phyloP scores from a whole-genome alignment of 2,113 vertebrate species.

The Fulmarus glacialis region DNA sequence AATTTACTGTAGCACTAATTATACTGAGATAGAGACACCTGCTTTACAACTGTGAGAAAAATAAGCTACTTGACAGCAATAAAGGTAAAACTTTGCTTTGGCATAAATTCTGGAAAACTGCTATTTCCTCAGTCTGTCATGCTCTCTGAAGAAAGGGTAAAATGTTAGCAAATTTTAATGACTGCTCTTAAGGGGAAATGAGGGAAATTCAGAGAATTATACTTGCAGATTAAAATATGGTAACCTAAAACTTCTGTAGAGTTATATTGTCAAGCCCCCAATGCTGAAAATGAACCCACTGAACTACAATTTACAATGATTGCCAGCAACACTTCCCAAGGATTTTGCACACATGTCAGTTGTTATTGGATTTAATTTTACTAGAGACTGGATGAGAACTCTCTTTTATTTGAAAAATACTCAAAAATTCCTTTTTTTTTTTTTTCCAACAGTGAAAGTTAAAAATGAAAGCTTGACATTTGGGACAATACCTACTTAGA shows the following conservation, averaged over 20 bases:
- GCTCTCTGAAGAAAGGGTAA: not conserved
- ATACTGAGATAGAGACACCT: not conserved
- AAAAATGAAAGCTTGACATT: not conserved
- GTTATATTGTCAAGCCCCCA: not conserved
- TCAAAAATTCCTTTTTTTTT: not conserved
- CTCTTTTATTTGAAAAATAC: not conserved
- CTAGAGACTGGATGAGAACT: not conserved
- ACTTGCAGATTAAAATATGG: not conserved
- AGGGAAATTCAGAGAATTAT: not conserved
- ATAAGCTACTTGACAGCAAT: not conserved
- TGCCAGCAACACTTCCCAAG: not conserved
- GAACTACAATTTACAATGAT: not conserved
- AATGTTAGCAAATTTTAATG: slow-evolving; percentile 5
- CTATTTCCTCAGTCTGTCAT: not conserved
- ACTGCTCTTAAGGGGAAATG: not conserved
- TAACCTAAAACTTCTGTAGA: not conserved
- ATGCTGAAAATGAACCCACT: not conserved
- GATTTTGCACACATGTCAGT: not conserved
- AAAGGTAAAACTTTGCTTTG: not conserved
- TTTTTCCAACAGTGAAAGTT: not conserved
- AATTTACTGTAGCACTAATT: not conserved
- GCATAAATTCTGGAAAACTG: not conserved
- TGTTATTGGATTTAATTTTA: not conserved
- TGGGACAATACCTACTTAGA: not conserved
- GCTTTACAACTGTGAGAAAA: not conserved